Evolutionary conservation across 1,140 invertebrate species (phyloP), one percentile per base, ranked within the genome.

Genomic region (Brachionus plicatilis): DNA sequence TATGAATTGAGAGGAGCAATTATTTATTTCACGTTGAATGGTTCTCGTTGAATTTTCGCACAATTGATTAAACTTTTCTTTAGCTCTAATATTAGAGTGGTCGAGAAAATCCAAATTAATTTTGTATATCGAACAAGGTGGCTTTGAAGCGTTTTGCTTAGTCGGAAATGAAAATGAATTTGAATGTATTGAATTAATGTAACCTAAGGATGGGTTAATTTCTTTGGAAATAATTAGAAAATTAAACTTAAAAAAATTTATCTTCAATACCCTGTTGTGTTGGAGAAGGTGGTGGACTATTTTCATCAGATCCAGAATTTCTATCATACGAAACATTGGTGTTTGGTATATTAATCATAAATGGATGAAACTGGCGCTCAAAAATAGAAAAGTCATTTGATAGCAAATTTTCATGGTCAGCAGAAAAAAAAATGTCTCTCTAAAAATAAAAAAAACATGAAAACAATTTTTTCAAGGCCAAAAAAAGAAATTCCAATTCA

Each of bases 21-120:
- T 66, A 6, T 6, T 41, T 11, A 82, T 65, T 65, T 82, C 79
- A n/a, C 79, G 50, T 68, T 82, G 53, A 11, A 82, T 82, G 9
- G 24, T 82, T 27, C 79, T 27, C 7, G 53, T 82, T 82, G 79
- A 82, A 82, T 65, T 82, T 82, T 82, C 79, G 17, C 79, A 82
- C 27, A 82, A 27, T 27, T 82, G 79, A 43, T 65, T 82, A 37
- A 82, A 82, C 45, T 82, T 82, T 17, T 82, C 79, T 7, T 27
- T 82, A 14, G 50, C 37, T 76, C 29, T 76, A 27, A 14, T 14
- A 41, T 65, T 82, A 27, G 79, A 82, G 24, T 82, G 50, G 27
- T 65, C 27, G 27, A 82, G 43, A 65, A 82, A 82, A 29, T 60
- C 53, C 14, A 82, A 37, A 37, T 65, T 82, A 37, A 82, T 65